A percentile compares a stretch with the other conserved stretches of the same genome.
Conservation (phyloP, 2,888 invertebrate species). For the Sinotaia quadrata region DNA sequence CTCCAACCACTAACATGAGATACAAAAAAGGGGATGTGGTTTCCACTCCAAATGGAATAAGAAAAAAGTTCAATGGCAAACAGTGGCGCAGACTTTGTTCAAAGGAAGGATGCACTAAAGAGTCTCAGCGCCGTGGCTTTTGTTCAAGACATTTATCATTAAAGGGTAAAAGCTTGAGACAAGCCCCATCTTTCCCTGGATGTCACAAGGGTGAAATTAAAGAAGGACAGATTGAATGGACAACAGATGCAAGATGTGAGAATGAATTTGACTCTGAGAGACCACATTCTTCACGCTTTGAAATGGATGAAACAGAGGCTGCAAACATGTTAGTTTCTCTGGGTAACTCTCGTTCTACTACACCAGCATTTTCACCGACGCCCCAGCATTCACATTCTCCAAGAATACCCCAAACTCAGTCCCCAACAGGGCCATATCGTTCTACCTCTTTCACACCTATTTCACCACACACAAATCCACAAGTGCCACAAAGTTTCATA, state of each 20-base stretch:
- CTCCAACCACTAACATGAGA: constrained; percentile 65
- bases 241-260: constrained; percentile 70
- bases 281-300: constrained; percentile 77
- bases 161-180: constrained; percentile 78
- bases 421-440: constrained; percentile 75
- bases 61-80: constrained; percentile 99
- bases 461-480: constrained; percentile 66
- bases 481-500: constrained; percentile 54
- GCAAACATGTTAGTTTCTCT: constrained; percentile 96
- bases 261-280: constrained; percentile 52
- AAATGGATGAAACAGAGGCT: constrained; percentile 95
- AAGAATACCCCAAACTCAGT: constrained; percentile 47
- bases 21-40: constrained; percentile 93
- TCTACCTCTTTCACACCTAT: constrained; percentile 90
- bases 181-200: constrained; percentile 60
- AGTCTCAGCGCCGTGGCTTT: constrained; percentile 96
- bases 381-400: constrained; percentile 57
- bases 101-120: constrained; percentile 93
- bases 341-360: constrained; percentile 93
- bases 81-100: constrained; percentile 99
- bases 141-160: constrained; percentile 96
- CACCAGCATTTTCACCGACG: constrained; percentile 82
- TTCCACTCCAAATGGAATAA: constrained; percentile 92
- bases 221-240: constrained; percentile 79
- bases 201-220: constrained; percentile 67